Base-by-base conservation (phyloP, 1,140 invertebrate genomes). In the Streblospio benedicti region DNA sequence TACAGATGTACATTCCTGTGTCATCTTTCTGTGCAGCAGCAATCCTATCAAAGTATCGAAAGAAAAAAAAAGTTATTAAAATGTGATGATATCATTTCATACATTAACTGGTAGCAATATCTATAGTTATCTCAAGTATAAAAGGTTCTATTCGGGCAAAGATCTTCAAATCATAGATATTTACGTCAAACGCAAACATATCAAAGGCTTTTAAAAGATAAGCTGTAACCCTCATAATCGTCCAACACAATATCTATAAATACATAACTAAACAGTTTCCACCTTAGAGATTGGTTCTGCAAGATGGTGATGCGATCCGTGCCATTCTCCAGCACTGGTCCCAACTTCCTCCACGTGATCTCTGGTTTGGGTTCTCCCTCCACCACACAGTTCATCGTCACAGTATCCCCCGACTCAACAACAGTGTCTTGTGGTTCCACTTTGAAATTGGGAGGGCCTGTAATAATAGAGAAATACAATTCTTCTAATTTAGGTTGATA, bases 1-100 rank as follows among this genome's bases (percentile, higher is more conserved):
- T 65, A 65, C 81, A 83, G n/a, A 74, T 70, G 57, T 82, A 83
- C 25, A 69, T 45, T n/a, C 75, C 80, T 50, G 71, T 69, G 67
- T 83, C 81, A 35, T 67, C 65, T 41, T 72, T 54, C 63, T 76
- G 72, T 9, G 74, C 63, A 9, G 75, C 76, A 28, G 78, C 66
- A 65, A 81, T 76, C 65, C 75, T 75, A 55, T 44, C 63, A 62
- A 35, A 6, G 31, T 56, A 43, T 41, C 16, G 25, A 12, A 41
- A 1, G n/a, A 23, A 32, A 41, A 33, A 20, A 38, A 9, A 38
- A 9, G 35, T 38, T 38, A 9, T 38, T 9, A 9, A 38, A 38
- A 9, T 9, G 35, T 38, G 9, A n/a, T n/a, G n/a, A n/a, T n/a
- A n/a, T n/a, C n/a, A n/a, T n/a, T n/a, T n/a, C n/a, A n/a, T n/a